Base-by-base conservation (phyloP, 1,140 invertebrate species). In the Zaprionus africanus region DNA sequence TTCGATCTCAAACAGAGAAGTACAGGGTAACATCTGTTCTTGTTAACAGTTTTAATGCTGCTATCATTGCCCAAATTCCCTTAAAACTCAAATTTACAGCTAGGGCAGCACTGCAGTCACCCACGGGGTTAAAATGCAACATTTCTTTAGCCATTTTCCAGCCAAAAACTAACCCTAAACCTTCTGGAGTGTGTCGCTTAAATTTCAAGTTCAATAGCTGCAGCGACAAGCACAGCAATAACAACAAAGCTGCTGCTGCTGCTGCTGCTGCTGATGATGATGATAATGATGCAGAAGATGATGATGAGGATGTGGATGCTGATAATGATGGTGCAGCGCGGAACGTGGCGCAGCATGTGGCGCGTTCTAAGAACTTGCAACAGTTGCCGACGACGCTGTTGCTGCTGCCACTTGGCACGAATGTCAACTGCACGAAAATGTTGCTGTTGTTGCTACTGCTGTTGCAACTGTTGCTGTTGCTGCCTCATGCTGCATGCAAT, bases 401-500 rank as follows among this genome's bases (percentile, higher is more conserved):
- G 61, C 60, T 75, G 76, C 77, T 77, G 82, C 78, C 82, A 81
- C 84, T 85, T 86, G 82, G 83, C 83, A 86, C 83, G 83, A 86
- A 86, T 86, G 83, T 87, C 83, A 86, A 86, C 83, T 86, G 83
- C 83, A 87, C 83, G 83, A 86, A 87, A 86, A 86, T 87, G 83
- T 81, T 81, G 78, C 83, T 66, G 79, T 78, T 78, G 78, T 77
- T 64, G 72, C 51, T 65, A 76, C 43, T 76, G 63, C 59, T 78
- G 66, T 56, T 17, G 69, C 36, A 71, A 43, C 66, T 75, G 57
- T 46, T 61, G 69, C 46, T 83, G 73, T 26, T 63, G 63, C 53
- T 79, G 70, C 7, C 28, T 22, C 22, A 2, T 65, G 68, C 57
- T 61, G 67, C 24, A 73, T 66, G 66, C 53, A 78, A 76, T 77